Base-by-base conservation (phyloP, 92 coral and sea anemone species). In the Virgularia gustaviana region DNA sequence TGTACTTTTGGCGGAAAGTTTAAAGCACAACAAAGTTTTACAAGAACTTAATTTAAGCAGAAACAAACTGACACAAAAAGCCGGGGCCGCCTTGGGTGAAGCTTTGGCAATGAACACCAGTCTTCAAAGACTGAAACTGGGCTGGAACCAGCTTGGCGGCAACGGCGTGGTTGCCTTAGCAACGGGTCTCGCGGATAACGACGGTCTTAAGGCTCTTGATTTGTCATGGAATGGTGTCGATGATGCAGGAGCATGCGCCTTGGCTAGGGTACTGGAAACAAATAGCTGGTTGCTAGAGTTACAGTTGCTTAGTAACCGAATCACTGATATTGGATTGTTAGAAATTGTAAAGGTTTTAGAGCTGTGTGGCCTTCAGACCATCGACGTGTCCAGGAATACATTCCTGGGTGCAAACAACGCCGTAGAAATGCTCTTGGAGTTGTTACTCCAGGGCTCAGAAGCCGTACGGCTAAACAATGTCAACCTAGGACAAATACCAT, bases 131-230 rank as follows among this genome's bases (percentile, higher is more conserved):
- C 83, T 90, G 49, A 86, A 86, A 54, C 82, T 90, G 23, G 88
- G 96, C 49, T 90, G 97, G 97, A 90, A 90, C 70, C 97, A 88
- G 63, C 68, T 90, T 16, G 85, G 97, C 36, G 95, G 96, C 36
- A 79, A 71, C 47, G 95, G 95, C 1, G 97, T 90, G 4, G 80
- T 88, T 4, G 85, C 90, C 9, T 80, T 90, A 9, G 97, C 90
- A 9, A 89, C 53, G 45, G 97, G 95, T 0, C 71, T 90, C 18
- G 77, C 95, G 4, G 95, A 90, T n/a, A 90, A 90, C 81, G 84
- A 90, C 70, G 55, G 85, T 11, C 82, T 90, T 9, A 57, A 78
- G 73, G 54, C 60, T 4, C 74, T 90, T 15, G 89, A 90, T 54
- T 67, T 90, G 23, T 88, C 97, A 2, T 90, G 97, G 97, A 90